Conservation (phyloP, 2,797 vertebrate genomes). For the Sebastes cheni region DNA sequence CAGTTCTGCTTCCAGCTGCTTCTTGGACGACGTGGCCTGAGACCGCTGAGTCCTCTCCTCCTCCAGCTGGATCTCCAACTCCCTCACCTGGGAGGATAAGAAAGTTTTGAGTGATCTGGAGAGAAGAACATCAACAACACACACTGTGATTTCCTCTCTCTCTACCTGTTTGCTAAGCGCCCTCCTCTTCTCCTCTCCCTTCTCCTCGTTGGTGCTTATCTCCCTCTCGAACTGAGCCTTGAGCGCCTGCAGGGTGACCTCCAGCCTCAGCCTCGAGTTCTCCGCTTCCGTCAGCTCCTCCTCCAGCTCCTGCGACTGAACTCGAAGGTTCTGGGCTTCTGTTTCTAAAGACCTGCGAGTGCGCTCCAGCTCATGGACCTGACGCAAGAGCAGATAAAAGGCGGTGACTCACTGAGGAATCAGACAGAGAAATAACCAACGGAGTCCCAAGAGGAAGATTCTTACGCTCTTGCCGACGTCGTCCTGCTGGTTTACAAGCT, state of each 20-base stretch:
- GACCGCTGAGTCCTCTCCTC: slow-evolving; percentile 90
- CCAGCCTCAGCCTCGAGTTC: slow-evolving; percentile 89
- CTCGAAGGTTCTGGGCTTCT: slow-evolving; percentile 84
- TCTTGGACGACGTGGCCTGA: slow-evolving; percentile 84
- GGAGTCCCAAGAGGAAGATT: neutral
- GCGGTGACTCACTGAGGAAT: neutral
- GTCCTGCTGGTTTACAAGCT: slow-evolving; percentile 92
- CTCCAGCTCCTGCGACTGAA: slow-evolving; percentile 91
- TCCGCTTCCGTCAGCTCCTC: slow-evolving; percentile 90
- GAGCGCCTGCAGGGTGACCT: slow-evolving; percentile 93
- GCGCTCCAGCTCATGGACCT: slow-evolving; percentile 94
- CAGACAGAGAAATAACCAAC: neutral
- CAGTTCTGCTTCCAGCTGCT: slow-evolving; percentile 90
- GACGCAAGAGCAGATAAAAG: neutral
- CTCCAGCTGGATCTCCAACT: slow-evolving; percentile 89
- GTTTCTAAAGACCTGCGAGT: slow-evolving; percentile 85
- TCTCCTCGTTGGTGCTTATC: slow-evolving; percentile 87
- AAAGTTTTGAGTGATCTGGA: neutral
- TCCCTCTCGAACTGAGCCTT: slow-evolving; percentile 93
- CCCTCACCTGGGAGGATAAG: slow-evolving; percentile 81
- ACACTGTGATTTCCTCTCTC: neutral
- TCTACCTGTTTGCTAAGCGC: slow-evolving; percentile 90
- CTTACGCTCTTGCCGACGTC: slow-evolving; percentile 93
- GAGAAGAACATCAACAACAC: neutral
- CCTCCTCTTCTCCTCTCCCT: slow-evolving; percentile 91